These are phyloP conservation scores for Piezodorus guildinii DNA, from an alignment of 1,140 invertebrate genomes.

Conservation along the genomic window DNA sequence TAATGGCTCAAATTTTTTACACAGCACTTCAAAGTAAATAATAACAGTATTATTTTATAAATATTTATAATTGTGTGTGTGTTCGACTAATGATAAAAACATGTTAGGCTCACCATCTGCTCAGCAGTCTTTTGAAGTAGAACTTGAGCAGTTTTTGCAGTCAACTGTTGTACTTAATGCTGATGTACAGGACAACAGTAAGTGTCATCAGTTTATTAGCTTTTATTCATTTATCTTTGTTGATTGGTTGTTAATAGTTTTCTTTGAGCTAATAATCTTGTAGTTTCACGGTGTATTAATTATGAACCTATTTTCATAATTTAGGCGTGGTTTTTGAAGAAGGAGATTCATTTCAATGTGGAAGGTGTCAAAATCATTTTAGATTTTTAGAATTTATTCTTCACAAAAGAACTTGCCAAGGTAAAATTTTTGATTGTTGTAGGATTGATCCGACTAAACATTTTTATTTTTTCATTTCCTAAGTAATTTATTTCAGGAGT, in stretches of 20 bases:
- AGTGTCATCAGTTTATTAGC: background rate
- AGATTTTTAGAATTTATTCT: conserved; percentile 43
- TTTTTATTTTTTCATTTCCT: background rate
- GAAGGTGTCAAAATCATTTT: conserved; percentile 54
- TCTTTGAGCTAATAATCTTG: background rate
- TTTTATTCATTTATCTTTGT: background rate
- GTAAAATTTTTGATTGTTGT: conserved; percentile 11
- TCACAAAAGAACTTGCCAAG: conserved; percentile 42
- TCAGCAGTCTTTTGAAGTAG: conserved; percentile 9
- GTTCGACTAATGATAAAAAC: background rate
- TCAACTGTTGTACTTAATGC: conserved; percentile 6
- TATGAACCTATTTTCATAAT: background rate
- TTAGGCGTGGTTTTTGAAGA: conserved; percentile 34
- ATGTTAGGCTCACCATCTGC: background rate
- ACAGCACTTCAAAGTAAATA: conserved; percentile 19
- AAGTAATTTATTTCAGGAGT: background rate
- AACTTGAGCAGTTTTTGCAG: background rate
- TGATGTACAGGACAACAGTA: conserved; percentile 1
- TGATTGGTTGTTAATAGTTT: too few relatives aligned
- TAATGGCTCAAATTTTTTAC: conserved; percentile 24
- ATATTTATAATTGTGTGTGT: background rate
- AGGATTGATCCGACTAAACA: background rate
- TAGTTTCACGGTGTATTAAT: too few relatives aligned
- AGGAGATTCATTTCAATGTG: conserved; percentile 54
- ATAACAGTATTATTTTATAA: background rate